Evolutionary conservation across 2,113 vertebrate species (phyloP).

Genomic region (Lontra canadensis): DNA sequence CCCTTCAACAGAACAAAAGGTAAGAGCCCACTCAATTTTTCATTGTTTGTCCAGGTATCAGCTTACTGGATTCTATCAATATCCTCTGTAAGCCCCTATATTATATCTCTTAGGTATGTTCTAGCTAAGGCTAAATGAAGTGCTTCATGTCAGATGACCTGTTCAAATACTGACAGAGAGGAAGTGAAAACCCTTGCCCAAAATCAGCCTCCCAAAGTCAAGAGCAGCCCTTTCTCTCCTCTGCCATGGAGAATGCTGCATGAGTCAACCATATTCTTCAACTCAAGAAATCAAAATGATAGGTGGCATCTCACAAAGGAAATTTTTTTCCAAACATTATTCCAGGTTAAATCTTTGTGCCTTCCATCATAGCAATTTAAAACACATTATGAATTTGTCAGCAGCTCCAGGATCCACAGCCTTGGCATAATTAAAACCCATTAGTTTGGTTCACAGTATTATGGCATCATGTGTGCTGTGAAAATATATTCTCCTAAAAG

Average conservation of each 20-base stretch:
- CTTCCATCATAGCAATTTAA: constrained; percentile 32
- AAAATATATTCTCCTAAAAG: constrained; percentile 48
- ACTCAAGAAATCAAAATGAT: not conserved
- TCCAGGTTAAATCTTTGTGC: not conserved
- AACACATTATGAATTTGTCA: not conserved
- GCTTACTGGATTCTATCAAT: not conserved
- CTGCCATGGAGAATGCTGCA: not conserved
- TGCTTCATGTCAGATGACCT: not conserved
- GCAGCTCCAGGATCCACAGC: not conserved
- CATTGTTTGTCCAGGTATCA: no score
- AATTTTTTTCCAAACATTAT: not conserved
- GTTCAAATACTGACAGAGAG: not conserved
- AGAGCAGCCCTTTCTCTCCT: not conserved
- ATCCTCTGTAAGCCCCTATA: not conserved
- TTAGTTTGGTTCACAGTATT: not conserved
- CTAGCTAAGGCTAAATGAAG: not conserved
- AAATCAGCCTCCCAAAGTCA: not conserved
- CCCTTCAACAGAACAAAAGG: not conserved
- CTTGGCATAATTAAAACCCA: constrained; percentile 64
- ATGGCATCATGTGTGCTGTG: not conserved
- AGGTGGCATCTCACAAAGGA: not conserved
- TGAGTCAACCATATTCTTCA: not conserved
- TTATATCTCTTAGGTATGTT: not conserved
- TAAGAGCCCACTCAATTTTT: not conserved
- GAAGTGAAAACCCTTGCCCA: not conserved